Base-by-base conservation (phyloP, 2,113 vertebrate species). In the Arothron firmamentum region DNA sequence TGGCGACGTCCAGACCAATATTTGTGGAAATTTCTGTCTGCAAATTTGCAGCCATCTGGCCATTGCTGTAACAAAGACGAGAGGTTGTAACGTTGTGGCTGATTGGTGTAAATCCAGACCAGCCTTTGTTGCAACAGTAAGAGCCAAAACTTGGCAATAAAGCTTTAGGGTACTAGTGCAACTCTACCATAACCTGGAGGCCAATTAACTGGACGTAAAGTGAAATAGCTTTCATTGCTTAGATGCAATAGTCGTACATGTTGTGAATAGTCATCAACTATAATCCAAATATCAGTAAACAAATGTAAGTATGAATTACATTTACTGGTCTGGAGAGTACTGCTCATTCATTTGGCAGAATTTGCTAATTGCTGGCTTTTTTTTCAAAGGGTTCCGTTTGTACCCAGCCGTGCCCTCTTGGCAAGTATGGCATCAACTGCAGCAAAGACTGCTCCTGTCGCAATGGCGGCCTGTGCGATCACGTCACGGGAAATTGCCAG, bases 371-470 rank as follows among this genome's bases (percentile, higher is more conserved):
- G 38, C 53, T 65, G 25, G 14, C 21, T 79, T 46, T 58, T 85
- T 85, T n/a, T 83, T 56, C 68, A 56, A 85, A 99, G 97, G 97
- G 97, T 54, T 92, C 92, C 15, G 97, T 99, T 34, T 99, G 96
- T 84, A 96, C 94, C 47, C 95, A 96, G 85, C 96, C 96, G 0
- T 99, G 96, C 74, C 91, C 91, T 59, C 79, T 93, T n/a, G 96
- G 96, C 62, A 97, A 93, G 0, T 96, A 93, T 20, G 92, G 96
- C 60, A 92, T 94, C 79, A 97, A 99, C 85, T 99, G 96, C 91
- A 97, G 94, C 88, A 93, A 95, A 78, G 94, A 96, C 70, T 99
- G 97, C 50, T 94, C 94, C 0, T 99, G 97, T 78, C 94, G 96
- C 67, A 98, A 99, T 0, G 93, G 94, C 49, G 96, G 96, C n/a